Percentiles rank a stretch among this genome's conserved stretches.
These are phyloP conservation scores for Dyspetes luteomarginatus DNA, from an alignment of 2,888 invertebrate species.

Conservation along the genomic window DNA sequence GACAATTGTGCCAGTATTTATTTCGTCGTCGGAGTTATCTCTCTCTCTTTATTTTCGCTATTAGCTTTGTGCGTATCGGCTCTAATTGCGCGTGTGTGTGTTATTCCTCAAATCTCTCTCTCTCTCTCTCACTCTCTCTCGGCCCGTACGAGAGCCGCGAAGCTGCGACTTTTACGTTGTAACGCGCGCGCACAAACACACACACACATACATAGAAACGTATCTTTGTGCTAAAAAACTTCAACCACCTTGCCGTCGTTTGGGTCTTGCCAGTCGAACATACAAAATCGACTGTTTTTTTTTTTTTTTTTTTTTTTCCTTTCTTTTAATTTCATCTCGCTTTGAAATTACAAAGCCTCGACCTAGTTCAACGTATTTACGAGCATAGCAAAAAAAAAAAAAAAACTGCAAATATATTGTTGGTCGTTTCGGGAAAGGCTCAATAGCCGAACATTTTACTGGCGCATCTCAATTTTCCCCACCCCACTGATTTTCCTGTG, in stretches of 20 bases:
- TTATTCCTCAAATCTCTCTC: slow-evolving; percentile 25
- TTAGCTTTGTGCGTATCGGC: slow-evolving; percentile 12
- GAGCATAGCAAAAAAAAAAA: slow-evolving; percentile 11
- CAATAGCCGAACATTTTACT: slow-evolving; percentile 25
- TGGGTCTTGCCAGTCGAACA: slow-evolving; percentile 19
- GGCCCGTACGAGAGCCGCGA: slow-evolving; percentile 24
- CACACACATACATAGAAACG: slow-evolving; percentile 4
- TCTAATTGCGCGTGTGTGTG: slow-evolving; percentile 1
- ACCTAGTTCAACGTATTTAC: slow-evolving; percentile 33
- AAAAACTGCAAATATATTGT: neutral
- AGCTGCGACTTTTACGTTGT: slow-evolving; percentile 48
- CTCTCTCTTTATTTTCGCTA: slow-evolving; percentile 6
- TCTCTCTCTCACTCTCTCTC: neutral
- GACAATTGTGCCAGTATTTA: slow-evolving; percentile 21
- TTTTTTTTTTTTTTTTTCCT: slow-evolving; percentile 8
- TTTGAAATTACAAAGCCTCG: slow-evolving; percentile 28
- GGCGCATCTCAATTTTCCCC: slow-evolving; percentile 43
- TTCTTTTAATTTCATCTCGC: too few relatives aligned
- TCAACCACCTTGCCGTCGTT: slow-evolving; percentile 58
- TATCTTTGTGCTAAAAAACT: neutral
- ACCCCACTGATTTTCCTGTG: slow-evolving; percentile 46
- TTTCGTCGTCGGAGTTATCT: slow-evolving; percentile 1
- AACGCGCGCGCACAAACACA: slow-evolving; percentile 40
- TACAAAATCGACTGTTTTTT: neutral
- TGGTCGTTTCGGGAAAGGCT: neutral